Evolutionary conservation across 2,888 invertebrate genomes (phyloP), one percentile per base, ranked within the genome.

Genomic region (Hypercompe scribonia): DNA sequence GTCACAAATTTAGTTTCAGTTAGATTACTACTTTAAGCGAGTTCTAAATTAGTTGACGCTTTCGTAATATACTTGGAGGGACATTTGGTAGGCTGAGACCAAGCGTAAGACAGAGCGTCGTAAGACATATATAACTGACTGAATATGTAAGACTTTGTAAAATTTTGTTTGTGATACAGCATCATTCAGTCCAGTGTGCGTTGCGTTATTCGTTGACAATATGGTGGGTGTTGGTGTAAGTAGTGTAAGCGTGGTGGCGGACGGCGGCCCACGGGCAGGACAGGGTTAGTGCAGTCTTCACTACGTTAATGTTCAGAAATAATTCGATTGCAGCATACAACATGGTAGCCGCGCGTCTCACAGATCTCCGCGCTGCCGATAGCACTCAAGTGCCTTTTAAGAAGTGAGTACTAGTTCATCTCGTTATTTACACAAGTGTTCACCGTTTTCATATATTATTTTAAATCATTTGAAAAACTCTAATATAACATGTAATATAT

Each of bases 301-400:
- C 94, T 91, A 89, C 95, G 91, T 94, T 96, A 94, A 96, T 94
- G 90, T 93, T 87, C 89, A 97, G 97, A 97, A 97, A 97, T 97
- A 92, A 97, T 97, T 95, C 97, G 97, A 95, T 98, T 98, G 96
- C 97, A 99, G 99, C 98, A 96, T 99, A 99, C 97, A 99, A 98
- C 97, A 98, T 99, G 99, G 99, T 99, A 97, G 98, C 99, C 96
- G 99, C 99, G 97, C 97, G 99, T 94, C 98, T 99, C 94, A 98
- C 98, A 88, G 99, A 99, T 96, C 97, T 98, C 90, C 97, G 99
- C 96, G 98, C 98, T 95, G 98, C 98, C 94, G 97, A 97, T 97
- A 98, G 98, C 97, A 98, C 98, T 97, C 98, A 98, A 97, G 98
- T 99, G 98, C 98, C 98, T 98, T 98, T 98, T 97, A 99, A 99